Evolutionary conservation across 2,797 vertebrate genomes (phyloP), one percentile per base, ranked within the genome.

Genomic region (Hyperoplus lanceolatus): DNA sequence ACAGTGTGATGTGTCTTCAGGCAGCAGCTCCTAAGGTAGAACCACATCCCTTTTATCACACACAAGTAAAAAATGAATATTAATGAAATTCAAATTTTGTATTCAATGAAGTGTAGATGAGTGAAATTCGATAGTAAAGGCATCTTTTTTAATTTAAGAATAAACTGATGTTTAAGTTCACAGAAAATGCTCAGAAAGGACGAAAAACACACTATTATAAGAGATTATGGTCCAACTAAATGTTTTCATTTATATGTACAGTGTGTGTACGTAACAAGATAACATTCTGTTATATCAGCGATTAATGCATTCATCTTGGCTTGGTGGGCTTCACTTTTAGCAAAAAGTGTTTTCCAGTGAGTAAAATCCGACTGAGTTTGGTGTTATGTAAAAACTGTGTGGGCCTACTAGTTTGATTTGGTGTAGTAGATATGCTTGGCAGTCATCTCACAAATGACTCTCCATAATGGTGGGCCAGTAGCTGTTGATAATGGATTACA

Each of bases 401-500:
- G 51, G 64, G 64, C 69, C 42, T 10, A 42, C 48, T 21, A 80
- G 79, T 77, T 80, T 82, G 9, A 73, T 77, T 79, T 41, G 83
- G 65, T 77, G 64, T 72, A 62, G 70, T 66, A 66, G 70, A 76
- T 59, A 41, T 57, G 55, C 58, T 82, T 76, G 49, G 76, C 80
- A 73, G 67, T 75, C 60, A 64, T 72, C 54, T 66, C 38, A 71
- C 18, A 66, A 65, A 61, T 69, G 15, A 65, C 29, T 73, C 42
- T 71, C 70, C 18, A 4, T 57, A 55, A 60, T 16, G 13, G 43
- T 76, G 55, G 49, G 75, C 68, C 63, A 11, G 43, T 81, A 49
- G 74, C 42, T 70, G 63, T 46, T 81, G 46, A 73, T 50, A 61
- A 51, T 6, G 9, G 53, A 73, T 71, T 49, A 66, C 67, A 80